Evolutionary conservation across 2,797 vertebrate species (phyloP).

Genomic region (Pachyuromys duprasi): DNA sequence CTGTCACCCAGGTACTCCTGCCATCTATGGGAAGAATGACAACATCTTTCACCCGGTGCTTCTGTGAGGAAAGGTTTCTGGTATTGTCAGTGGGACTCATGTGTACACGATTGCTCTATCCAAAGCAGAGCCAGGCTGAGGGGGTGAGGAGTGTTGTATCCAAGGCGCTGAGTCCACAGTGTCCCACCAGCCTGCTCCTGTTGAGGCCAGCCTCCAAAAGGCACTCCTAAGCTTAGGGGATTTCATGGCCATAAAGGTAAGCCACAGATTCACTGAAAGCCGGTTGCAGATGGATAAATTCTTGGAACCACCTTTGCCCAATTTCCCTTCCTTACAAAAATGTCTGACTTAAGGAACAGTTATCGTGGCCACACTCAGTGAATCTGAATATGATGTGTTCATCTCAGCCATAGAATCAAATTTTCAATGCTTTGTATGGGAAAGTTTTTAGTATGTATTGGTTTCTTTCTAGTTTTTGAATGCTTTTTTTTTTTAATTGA

Average conservation of each 20-base stretch:
- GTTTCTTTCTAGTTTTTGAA: constrained; percentile 27
- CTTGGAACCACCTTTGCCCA: neutral
- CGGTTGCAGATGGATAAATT: neutral
- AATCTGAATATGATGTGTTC: neutral
- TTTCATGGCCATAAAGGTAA: neutral
- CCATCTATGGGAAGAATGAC: neutral
- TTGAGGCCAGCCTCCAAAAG: neutral
- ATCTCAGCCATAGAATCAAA: neutral
- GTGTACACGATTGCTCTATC: neutral
- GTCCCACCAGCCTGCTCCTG: too few relatives aligned
- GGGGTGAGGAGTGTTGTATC: neutral
- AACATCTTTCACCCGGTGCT: neutral
- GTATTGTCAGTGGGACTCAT: neutral
- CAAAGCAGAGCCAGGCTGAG: neutral
- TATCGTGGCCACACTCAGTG: neutral
- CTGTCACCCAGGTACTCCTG: neutral
- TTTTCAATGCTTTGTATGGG: neutral
- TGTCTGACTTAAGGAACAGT: neutral
- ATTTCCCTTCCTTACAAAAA: neutral
- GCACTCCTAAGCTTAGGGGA: neutral
- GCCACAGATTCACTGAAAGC: neutral
- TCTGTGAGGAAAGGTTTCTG: neutral
- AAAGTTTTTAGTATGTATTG: neutral
- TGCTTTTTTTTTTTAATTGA: neutral
- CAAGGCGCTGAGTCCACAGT: neutral